Percentiles rank a stretch among this genome's conserved stretches.
phyloP scores from a whole-genome alignment of 1,140 invertebrate genomes.

The Branchinecta lynchi region DNA sequence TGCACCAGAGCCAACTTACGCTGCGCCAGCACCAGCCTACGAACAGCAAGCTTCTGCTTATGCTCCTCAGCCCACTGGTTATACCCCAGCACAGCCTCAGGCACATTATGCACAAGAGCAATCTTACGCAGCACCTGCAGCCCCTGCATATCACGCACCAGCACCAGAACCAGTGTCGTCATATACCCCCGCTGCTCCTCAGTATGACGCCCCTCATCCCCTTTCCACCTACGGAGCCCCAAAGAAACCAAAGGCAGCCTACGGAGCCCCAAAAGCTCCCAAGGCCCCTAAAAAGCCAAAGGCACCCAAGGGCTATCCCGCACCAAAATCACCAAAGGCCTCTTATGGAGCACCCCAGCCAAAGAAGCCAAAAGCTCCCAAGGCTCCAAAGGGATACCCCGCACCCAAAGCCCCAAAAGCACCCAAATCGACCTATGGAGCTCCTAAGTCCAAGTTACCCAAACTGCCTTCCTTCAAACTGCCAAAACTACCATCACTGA shows the following conservation, averaged over 20 bases:
- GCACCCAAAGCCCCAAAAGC: constrained; percentile 19
- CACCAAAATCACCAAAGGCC: constrained; percentile 21
- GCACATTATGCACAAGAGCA: neutral
- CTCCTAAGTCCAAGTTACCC: constrained; percentile 11
- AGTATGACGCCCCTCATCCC: neutral
- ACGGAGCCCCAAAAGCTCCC: neutral
- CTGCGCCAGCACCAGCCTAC: constrained; percentile 16
- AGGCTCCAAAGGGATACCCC: constrained; percentile 13
- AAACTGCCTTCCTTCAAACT: constrained; percentile 12
- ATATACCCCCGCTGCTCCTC: constrained; percentile 13
- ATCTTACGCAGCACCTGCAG: constrained; percentile 16
- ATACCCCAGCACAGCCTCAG: constrained; percentile 8
- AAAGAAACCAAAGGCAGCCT: constrained; percentile 4
- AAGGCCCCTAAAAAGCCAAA: neutral
- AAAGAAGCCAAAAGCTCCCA: constrained; percentile 18
- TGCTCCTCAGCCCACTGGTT: constrained; percentile 17
- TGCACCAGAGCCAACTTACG: constrained; percentile 12
- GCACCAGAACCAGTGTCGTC: constrained; percentile 16
- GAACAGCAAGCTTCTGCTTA: constrained; percentile 6
- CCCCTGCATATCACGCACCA: neutral
- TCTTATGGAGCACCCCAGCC: constrained; percentile 20
- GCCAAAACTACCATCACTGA: constrained; percentile 17
- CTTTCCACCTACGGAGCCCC: constrained; percentile 16
- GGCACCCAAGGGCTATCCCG: constrained; percentile 11
- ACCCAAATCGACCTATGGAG: constrained; percentile 17